These are phyloP conservation scores for Lepidotrigona ventralis DNA, from an alignment of 1,140 invertebrate species.

Conservation along the genomic window DNA sequence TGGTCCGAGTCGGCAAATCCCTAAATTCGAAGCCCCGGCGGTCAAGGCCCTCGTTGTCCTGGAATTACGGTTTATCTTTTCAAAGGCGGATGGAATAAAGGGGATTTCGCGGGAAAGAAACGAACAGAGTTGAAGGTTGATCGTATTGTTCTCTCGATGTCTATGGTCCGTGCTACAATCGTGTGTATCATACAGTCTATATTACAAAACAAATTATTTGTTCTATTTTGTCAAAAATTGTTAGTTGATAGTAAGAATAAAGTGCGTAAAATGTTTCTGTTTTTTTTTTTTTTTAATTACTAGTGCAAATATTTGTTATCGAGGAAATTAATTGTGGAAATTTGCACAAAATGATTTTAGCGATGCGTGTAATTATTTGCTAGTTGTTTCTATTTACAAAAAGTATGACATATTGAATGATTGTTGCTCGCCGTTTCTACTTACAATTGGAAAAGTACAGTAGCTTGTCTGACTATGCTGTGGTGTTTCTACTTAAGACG, in stretches of 20 bases:
- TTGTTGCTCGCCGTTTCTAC: neutral
- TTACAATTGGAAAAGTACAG: neutral
- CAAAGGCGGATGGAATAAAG: conserved; percentile 53
- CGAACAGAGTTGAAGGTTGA: neutral
- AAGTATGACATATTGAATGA: neutral
- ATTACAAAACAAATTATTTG: neutral
- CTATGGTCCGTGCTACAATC: neutral
- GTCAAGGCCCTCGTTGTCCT: conserved; percentile 55
- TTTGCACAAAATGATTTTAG: neutral
- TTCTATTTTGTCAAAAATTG: neutral
- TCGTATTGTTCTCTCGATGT: conserved; percentile 28
- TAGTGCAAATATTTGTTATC: neutral
- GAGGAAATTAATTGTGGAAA: neutral
- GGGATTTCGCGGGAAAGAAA: conserved; percentile 50
- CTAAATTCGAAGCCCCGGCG: conserved; percentile 49
- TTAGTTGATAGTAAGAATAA: neutral
- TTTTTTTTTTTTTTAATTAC: neutral
- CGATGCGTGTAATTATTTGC: neutral
- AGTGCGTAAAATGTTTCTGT: too few relatives aligned
- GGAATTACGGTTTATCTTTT: conserved; percentile 57
- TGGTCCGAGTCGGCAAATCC: conserved; percentile 38
- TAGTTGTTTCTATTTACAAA: neutral
- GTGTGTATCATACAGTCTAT: neutral
- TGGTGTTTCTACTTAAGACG: neutral
- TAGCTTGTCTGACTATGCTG: neutral